phyloP scores from a whole-genome alignment of 1,140 invertebrate species.

The Drosophila mauritiana region DNA sequence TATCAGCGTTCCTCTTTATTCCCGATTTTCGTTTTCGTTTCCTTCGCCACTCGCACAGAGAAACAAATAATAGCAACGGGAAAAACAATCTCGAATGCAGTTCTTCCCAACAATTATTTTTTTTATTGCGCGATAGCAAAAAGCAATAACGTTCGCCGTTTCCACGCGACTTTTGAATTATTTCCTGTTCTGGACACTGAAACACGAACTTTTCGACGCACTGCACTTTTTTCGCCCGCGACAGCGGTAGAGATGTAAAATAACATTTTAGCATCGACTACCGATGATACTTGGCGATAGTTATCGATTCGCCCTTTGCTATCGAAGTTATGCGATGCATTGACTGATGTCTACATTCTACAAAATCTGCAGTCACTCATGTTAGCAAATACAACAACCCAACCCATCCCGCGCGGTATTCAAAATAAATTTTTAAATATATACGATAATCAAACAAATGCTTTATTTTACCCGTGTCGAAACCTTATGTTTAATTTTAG shows the following conservation, averaged over 20 bases:
- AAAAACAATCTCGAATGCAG: slow-evolving; percentile 39
- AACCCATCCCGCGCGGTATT: too few species aligned
- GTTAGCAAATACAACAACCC: neutral
- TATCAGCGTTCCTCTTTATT: slow-evolving; percentile 33
- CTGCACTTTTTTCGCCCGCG: slow-evolving; percentile 14
- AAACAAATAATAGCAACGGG: slow-evolving; percentile 32
- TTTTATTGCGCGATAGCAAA: slow-evolving; percentile 37
- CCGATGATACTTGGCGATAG: neutral
- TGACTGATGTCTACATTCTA: neutral
- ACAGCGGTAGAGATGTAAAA: slow-evolving; percentile 4
- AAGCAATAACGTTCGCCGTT: slow-evolving; percentile 8
- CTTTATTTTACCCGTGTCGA: too few species aligned
- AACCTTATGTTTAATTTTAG: neutral
- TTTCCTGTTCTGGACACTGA: slow-evolving; percentile 3
- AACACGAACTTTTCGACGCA: slow-evolving; percentile 16
- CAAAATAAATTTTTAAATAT: neutral
- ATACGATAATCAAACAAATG: neutral
- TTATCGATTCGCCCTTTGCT: too few species aligned
- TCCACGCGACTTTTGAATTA: neutral
- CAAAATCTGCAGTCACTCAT: too few species aligned
- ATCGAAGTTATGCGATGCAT: neutral
- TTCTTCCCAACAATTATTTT: slow-evolving; percentile 9
- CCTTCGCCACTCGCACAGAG: slow-evolving; percentile 10
- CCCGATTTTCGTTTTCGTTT: slow-evolving; percentile 9
- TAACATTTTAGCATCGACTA: neutral